Base-by-base conservation (phyloP, 2,888 invertebrate species). In the Eupeodes luniger region DNA sequence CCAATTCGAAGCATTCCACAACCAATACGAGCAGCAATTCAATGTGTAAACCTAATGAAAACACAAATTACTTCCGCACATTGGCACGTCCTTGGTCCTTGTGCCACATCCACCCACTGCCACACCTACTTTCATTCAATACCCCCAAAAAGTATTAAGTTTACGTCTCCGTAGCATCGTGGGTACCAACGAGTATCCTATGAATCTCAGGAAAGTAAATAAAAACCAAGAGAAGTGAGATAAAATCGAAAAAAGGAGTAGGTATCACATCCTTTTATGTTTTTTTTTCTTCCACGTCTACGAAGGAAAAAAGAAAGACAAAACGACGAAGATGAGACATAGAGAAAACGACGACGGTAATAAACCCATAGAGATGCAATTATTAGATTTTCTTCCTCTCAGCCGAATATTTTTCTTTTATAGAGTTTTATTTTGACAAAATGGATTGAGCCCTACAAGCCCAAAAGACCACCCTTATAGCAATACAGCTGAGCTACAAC, bases 1-100 rank as follows among this genome's bases (percentile, higher is more conserved):
- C 27, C 27, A 59, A 47, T 44, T 55, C 27, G 27, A 77, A 75
- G 78, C 74, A 85, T 88, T 78, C 76, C 81, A 57, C 16, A 72
- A 36, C 75, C 76, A 87, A 87, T 84, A 81, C 85, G 69, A 85
- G 80, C 62, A 85, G 80, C 67, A 70, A 88, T 85, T 88, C 88
- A 88, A 85, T 88, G 88, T 90, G 90, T 90, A 90, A 91, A 91
- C 90, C 91, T 92, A 92, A 92, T 92, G 92, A 92, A 92, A 92
- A 92, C 91, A 91, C 92, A 92, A 92, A 92, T 92, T 92, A 92
- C 92, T 92, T 92, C 92, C 92, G 92, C 91, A 91, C 91, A 92
- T 91, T 92, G 92, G 91, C 92, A 92, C 92, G 91, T 91, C 90
- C 90, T 90, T 79, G 81, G 91, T 91, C 90, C 90, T 90, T 79